Conservation (phyloP, 2,888 invertebrate genomes). For the Pemphredon lugubris region DNA sequence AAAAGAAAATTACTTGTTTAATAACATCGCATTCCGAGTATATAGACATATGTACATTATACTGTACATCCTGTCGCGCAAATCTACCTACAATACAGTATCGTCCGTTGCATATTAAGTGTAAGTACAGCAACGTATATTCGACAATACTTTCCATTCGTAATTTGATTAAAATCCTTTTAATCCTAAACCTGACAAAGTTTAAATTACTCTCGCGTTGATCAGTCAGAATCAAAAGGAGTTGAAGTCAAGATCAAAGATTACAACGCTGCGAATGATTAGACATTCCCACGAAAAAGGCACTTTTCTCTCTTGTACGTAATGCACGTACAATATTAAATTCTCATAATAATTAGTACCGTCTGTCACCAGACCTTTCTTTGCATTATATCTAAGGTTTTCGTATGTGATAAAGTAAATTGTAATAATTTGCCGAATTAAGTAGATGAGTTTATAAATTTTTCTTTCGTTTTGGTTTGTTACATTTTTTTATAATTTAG, state of each 20-base stretch:
- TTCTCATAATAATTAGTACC: constrained; percentile 4
- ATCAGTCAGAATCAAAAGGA: constrained; percentile 22
- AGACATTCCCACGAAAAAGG: constrained; percentile 59
- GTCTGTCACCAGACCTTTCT: not conserved
- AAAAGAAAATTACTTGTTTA: not conserved
- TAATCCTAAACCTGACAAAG: constrained; percentile 1
- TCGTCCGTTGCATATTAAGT: not conserved
- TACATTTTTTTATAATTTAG: not conserved
- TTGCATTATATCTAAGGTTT: constrained; percentile 4
- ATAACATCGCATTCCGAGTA: not conserved
- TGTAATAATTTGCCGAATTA: not conserved
- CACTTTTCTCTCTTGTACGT: constrained; percentile 60
- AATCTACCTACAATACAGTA: constrained; percentile 6
- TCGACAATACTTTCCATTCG: not conserved
- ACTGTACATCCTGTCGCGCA: not conserved
- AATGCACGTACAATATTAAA: constrained; percentile 25
- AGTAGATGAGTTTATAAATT: not conserved
- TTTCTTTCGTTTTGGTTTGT: constrained; percentile 6
- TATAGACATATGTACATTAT: not conserved
- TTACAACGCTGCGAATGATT: constrained; percentile 2
- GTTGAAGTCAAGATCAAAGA: constrained; percentile 9
- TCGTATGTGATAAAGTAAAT: not conserved
- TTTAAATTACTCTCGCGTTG: not conserved
- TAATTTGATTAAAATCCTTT: constrained; percentile 1
- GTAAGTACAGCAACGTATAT: not conserved